phyloP scores from a whole-genome alignment of 2,113 vertebrate species.

The Oxyura jamaicensis region DNA sequence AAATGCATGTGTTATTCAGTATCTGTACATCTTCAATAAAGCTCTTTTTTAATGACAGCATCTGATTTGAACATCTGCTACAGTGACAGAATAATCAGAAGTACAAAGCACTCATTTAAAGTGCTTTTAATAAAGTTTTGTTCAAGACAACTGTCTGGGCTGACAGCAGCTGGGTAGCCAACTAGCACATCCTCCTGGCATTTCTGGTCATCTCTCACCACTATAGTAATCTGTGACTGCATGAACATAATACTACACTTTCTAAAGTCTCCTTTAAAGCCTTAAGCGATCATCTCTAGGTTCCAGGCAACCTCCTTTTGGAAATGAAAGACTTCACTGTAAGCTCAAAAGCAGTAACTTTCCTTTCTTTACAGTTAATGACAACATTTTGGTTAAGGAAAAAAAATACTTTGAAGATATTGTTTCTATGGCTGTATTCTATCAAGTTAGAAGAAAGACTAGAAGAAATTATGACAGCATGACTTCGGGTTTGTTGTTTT shows the following conservation, averaged over 20 bases:
- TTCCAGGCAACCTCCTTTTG: not conserved
- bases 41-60: not conserved
- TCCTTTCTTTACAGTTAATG: not conserved
- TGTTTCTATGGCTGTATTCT: not conserved
- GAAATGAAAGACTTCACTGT: not conserved
- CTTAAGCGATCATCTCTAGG: not conserved
- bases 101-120: constrained; percentile 1
- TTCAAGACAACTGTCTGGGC: not conserved
- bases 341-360: not conserved
- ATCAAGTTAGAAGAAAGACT: not conserved
- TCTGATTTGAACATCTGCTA: constrained; percentile 1
- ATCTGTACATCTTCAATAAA: constrained; percentile 4
- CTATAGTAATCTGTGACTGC: not conserved
- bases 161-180: not conserved
- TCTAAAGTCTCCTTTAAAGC: not conserved
- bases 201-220: not conserved
- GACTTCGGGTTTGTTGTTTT: not conserved
- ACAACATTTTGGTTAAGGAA: not conserved
- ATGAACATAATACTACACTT: not conserved
- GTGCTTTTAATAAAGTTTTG: constrained; percentile 20
- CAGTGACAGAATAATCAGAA: not conserved
- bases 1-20: not conserved
- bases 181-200: not conserved
- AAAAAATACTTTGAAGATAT: not conserved
- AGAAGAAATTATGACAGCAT: not conserved